phyloP scores from a whole-genome alignment of 1,140 invertebrate genomes.

The Grapholita molesta region DNA sequence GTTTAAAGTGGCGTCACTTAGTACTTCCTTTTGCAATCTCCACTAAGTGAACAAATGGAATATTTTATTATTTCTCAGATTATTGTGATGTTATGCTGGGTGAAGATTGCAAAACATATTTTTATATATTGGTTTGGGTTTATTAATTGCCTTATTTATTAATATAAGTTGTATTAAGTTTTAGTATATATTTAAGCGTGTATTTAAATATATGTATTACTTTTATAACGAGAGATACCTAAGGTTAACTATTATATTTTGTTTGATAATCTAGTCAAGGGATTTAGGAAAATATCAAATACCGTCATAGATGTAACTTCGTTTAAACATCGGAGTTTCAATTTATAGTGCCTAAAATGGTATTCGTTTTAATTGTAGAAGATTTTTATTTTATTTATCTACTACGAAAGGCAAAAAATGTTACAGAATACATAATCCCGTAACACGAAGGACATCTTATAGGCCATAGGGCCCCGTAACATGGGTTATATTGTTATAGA shows the following conservation, averaged over 20 bases:
- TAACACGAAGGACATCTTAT: too few relatives aligned
- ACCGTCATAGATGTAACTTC: neutral
- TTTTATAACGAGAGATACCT: constrained; percentile 25
- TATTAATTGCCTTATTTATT: constrained; percentile 21
- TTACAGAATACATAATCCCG: too few relatives aligned
- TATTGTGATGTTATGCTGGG: neutral
- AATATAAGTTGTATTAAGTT: constrained; percentile 32
- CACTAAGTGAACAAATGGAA: neutral
- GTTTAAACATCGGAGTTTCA: neutral
- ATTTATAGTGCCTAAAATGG: neutral
- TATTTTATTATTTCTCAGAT: neutral
- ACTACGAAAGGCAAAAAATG: too few relatives aligned
- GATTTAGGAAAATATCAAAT: neutral
- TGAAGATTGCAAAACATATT: neutral
- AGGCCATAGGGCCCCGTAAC: too few relatives aligned
- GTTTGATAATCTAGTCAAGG: neutral
- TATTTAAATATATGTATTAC: constrained; percentile 24
- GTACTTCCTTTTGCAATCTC: constrained; percentile 11
- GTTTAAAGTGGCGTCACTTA: neutral
- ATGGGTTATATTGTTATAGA: too few relatives aligned
- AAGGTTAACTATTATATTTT: neutral
- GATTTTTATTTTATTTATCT: too few relatives aligned
- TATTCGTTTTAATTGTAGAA: neutral
- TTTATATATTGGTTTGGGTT: constrained; percentile 25
- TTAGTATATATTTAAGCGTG: constrained; percentile 22